Conservation (phyloP, 37 sponge, comb jelly and placozoan genomes). For the Petrosia ficiformis region DNA sequence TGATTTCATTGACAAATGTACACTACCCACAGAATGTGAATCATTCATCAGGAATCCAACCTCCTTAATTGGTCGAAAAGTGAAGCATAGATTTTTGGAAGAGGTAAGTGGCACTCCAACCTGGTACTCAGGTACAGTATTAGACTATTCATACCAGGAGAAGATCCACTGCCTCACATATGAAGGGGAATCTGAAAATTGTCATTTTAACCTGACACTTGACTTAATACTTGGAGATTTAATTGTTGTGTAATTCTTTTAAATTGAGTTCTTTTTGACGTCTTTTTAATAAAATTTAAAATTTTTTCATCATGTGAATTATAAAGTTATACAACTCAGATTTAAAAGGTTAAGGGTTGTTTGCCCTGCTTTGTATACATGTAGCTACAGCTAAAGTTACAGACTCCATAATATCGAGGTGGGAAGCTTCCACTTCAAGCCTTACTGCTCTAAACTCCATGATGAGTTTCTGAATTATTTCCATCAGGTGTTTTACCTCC, state of each 20-base stretch:
- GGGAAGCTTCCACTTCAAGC: not conserved
- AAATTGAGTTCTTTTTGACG: too few relatives aligned
- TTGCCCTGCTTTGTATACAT: too few relatives aligned
- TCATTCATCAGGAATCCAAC: not conserved
- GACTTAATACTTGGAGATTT: not conserved
- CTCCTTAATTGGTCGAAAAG: not conserved
- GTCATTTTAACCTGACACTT: not conserved
- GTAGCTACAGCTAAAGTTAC: too few relatives aligned
- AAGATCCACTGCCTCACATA: not conserved
- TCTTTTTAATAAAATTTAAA: too few relatives aligned
- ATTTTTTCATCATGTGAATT: too few relatives aligned
- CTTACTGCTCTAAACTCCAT: not conserved
- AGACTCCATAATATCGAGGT: too few relatives aligned
- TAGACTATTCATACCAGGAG: not conserved
- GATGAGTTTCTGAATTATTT: not conserved
- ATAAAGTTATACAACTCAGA: too few relatives aligned
- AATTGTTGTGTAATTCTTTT: not conserved
- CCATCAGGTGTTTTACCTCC: not conserved
- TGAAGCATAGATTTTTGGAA: not conserved
- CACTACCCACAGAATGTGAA: not conserved
- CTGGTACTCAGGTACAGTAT: not conserved
- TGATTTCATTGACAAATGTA: not conserved
- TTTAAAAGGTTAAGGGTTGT: too few relatives aligned
- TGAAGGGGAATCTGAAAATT: constrained; percentile 4
- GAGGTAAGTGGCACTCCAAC: not conserved